Conservation (phyloP, 2,888 invertebrate genomes). For the Pinctada fucata region DNA sequence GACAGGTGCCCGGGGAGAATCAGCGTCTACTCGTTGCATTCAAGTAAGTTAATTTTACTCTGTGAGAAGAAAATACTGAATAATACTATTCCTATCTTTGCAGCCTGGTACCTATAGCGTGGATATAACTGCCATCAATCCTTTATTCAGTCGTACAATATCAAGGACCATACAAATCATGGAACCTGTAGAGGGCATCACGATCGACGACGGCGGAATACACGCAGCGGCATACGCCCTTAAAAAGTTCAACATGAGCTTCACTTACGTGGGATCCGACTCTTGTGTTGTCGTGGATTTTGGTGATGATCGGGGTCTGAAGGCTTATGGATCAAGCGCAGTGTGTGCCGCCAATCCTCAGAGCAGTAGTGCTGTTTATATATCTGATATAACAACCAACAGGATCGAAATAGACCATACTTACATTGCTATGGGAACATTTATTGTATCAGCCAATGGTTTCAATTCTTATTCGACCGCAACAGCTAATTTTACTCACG, state of each 20-base stretch:
- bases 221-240: slow-evolving; percentile 41
- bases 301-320: slow-evolving; percentile 49
- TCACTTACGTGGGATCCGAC: slow-evolving; percentile 53
- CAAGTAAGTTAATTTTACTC: too few species aligned
- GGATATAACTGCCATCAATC: slow-evolving; percentile 50
- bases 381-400: slow-evolving; percentile 8
- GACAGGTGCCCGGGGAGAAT: too few species aligned
- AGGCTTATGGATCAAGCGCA: slow-evolving; percentile 44
- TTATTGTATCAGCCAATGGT: slow-evolving; percentile 26
- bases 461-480: slow-evolving; percentile 30
- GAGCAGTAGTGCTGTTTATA: not conserved
- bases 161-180: slow-evolving; percentile 22
- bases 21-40: too few species aligned
- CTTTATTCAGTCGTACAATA: slow-evolving; percentile 29
- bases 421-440: slow-evolving; percentile 34
- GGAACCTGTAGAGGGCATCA: slow-evolving; percentile 44
- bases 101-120: slow-evolving; percentile 53
- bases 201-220: slow-evolving; percentile 41
- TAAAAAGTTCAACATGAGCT: slow-evolving; percentile 55
- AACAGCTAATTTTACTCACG: slow-evolving; percentile 21
- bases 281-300: slow-evolving; percentile 65
- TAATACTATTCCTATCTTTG: not conserved
- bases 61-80: too few species aligned
- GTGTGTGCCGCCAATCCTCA: slow-evolving; percentile 36
- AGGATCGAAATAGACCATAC: slow-evolving; percentile 21